Evolutionary conservation across 2,888 invertebrate species (phyloP).

Genomic region (Athalia rosae): DNA sequence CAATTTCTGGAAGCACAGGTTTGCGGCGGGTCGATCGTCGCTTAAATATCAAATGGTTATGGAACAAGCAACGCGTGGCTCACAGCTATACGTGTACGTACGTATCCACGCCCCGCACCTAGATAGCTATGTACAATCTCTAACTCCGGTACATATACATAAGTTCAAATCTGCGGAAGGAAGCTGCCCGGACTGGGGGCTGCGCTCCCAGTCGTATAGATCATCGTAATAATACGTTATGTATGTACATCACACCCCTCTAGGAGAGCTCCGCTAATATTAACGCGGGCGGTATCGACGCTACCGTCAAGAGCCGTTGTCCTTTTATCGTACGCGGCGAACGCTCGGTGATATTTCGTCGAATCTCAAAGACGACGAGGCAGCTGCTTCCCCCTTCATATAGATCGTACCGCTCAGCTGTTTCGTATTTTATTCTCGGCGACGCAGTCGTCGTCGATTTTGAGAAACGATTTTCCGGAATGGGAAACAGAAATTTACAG

Average conservation of each 20-base stretch:
- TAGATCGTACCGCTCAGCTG: neutral
- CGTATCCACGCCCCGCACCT: neutral
- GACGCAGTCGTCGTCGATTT: no score
- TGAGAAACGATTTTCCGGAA: no score
- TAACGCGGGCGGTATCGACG: slow-evolving; percentile 2
- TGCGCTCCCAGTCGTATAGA: no score
- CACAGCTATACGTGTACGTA: no score
- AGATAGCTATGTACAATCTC: neutral
- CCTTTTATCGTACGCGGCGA: neutral
- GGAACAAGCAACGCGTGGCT: neutral
- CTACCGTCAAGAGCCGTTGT: neutral
- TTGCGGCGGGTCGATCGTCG: neutral
- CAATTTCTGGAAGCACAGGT: neutral
- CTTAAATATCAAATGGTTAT: neutral
- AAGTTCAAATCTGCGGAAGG: no score
- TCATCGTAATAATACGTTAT: no score
- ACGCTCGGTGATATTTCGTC: slow-evolving; percentile 11
- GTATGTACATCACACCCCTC: neutral
- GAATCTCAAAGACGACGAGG: slow-evolving; percentile 28
- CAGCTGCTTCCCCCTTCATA: neutral
- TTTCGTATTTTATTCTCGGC: neutral
- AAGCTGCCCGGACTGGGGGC: no score
- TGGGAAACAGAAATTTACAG: no score
- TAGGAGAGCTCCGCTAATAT: slow-evolving; percentile 20
- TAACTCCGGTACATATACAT: no score